Conservation (phyloP, 2,888 invertebrate genomes). For the Acleris cristana region DNA sequence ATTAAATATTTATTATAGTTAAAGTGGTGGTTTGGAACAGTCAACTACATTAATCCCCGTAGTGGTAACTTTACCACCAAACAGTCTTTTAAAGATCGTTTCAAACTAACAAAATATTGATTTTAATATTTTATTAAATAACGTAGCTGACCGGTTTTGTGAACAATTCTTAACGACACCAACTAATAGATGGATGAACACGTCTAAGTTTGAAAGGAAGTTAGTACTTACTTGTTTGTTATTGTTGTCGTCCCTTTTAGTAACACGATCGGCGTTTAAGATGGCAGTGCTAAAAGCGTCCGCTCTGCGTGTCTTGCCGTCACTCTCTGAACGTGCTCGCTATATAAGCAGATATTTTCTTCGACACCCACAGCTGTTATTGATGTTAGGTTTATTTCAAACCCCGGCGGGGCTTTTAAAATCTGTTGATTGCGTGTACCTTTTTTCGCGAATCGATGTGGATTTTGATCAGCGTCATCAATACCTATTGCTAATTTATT, state of each 20-base stretch:
- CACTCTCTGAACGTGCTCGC: not conserved
- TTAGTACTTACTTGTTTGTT: constrained; percentile 3
- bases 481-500: not conserved
- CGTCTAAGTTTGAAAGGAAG: no score
- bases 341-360: constrained; percentile 7
- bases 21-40: no score
- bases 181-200: not conserved
- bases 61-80: no score
- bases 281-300: constrained; percentile 1
- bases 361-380: not conserved
- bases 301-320: constrained; percentile 3
- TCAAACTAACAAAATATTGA: no score
- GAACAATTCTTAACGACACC: not conserved
- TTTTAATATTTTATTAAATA: no score
- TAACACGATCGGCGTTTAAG: not conserved
- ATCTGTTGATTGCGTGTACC: not conserved
- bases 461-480: not conserved
- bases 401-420: not conserved
- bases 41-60: no score
- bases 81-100: no score
- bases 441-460: constrained; percentile 6
- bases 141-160: not conserved
- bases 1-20: no score
- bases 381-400: not conserved
- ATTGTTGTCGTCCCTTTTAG: not conserved